Conservation (phyloP, 2,888 invertebrate genomes). For the Acleris laterana region DNA sequence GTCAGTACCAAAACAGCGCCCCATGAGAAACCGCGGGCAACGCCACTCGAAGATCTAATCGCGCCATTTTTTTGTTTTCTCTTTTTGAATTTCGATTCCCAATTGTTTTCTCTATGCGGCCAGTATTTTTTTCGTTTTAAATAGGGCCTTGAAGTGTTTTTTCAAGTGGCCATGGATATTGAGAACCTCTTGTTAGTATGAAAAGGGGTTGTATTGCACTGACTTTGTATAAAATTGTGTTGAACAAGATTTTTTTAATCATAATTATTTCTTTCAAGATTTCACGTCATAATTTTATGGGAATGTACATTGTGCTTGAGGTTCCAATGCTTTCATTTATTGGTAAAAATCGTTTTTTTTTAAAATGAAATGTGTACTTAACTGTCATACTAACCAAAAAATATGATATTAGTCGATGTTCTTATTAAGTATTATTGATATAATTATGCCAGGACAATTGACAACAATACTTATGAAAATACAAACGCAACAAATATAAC, state of each 20-base stretch:
- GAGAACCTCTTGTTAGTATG: conserved; percentile 62
- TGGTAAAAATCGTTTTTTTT: not conserved
- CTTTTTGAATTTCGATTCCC: conserved; percentile 59
- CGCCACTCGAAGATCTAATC: conserved; percentile 79
- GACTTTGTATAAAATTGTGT: conserved; percentile 40
- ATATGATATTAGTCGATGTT: no score
- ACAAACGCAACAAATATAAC: conserved; percentile 2
- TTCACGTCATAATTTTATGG: conserved; percentile 26
- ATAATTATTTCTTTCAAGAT: conserved; percentile 29
- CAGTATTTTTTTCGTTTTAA: conserved; percentile 60
- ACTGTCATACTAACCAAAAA: no score
- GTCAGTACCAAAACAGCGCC: conserved; percentile 78
- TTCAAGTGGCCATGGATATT: conserved; percentile 71
- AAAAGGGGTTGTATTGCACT: conserved; percentile 56
- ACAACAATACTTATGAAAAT: not conserved
- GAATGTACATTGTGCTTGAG: conserved; percentile 7
- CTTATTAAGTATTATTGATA: no score
- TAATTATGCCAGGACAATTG: no score
- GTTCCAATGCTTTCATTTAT: not conserved
- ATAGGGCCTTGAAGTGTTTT: conserved; percentile 66
- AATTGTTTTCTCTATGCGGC: conserved; percentile 72
- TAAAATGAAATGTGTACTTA: no score
- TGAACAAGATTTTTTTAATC: conserved; percentile 24
- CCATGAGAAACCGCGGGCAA: conserved; percentile 79
- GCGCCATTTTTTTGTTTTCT: conserved; percentile 79